Evolutionary conservation across 2,888 invertebrate species (phyloP), one percentile per base, ranked within the genome.

Genomic region (Branchellion lobata): DNA sequence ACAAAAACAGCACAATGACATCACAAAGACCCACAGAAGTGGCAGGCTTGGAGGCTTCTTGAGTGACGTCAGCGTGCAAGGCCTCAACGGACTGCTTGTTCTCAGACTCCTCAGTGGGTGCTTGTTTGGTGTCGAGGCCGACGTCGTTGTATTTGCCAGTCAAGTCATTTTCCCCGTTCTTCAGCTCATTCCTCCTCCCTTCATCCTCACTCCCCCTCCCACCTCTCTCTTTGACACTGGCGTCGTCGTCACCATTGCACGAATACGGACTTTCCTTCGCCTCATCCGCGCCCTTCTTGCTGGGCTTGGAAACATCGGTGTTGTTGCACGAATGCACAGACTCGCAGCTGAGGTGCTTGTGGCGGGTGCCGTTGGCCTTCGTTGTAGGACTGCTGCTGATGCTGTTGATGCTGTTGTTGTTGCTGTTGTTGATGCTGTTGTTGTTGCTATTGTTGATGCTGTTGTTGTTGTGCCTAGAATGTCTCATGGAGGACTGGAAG

Each of bases 401-500:
- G 5, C 8, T 31, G 33, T 31, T 18, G 14, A 27, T 69, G 69
- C 14, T 14, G 5, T 69, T 69, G 33, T 69, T 69, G n/a, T 31
- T 29, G 29, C 8, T 5, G 5, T 29, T 69, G n/a, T 31, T 3
- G 27, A 5, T 69, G 29, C 29, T 69, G n/a, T 69, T 69, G 5
- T 24, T 69, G 8, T 69, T 11, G 5, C 5, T n/a, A 29, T 69
- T 69, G 65, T 34, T 5, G 21, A 27, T 31, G n/a, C 3, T 11
- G 29, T 69, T 69, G 8, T 24, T 29, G 29, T 24, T 11, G 29
- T 69, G 21, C 21, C 29, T 69, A 2, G 14, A n/a, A 36, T 34
- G 18, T 29, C 61, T 77, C n/a, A 36, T 77, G n/a, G 77, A 77
- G 27, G 77, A 61, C 27, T 77, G 77, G 40, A 77, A 77, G n/a